Base-by-base conservation (phyloP, 2,113 vertebrate species). In the Toxostoma redivivum region DNA sequence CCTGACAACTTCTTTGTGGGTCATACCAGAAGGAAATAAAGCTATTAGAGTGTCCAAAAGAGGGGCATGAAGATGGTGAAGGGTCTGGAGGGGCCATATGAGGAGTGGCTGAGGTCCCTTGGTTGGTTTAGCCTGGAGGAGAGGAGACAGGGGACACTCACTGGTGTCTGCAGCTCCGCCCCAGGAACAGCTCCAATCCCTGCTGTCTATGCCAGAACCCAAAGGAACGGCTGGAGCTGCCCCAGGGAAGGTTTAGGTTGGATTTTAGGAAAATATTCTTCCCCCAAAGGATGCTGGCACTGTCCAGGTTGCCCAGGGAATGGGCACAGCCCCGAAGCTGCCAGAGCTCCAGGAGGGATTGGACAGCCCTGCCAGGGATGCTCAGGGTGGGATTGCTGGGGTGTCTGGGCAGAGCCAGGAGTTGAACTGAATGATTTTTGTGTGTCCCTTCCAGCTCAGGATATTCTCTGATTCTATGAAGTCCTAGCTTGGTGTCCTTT, bases 351-450 rank as follows among this genome's bases (percentile, higher is more conserved):
- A 50, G 51, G 33, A 66, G 19, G 0, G 1, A 38, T n/a, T 45
- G 60, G 60, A 8, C 31, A 65, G 0, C 0, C 0, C 8, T 33
- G 3, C 7, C 15, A 51, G 22, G 22, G 7, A 38, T 42, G 30
- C 3, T 0, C 44, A 66, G 44, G 4, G 3, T 81, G 44, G 23
- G 19, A 12, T 51, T 53, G 3, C 8, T 73, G 86, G 15, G 15
- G 28, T 5, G 28, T 47, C 38, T 81, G 61, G 25, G 38, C 53
- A 60, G 45, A 28, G 3, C 0, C 53, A 54, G 47, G 45, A 0
- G 14, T 0, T 67, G 45, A 4, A 22, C 2, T 25, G 0, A 3
- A 21, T 67, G 11, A 35, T 47, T n/a, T n/a, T 30, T 1, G 16
- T 40, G 45, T 0, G 24, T 38, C 24, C 16, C 16, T 40, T 74